Conservation (phyloP, 2,888 invertebrate genomes). For the Eutolmus rufibarbis region DNA sequence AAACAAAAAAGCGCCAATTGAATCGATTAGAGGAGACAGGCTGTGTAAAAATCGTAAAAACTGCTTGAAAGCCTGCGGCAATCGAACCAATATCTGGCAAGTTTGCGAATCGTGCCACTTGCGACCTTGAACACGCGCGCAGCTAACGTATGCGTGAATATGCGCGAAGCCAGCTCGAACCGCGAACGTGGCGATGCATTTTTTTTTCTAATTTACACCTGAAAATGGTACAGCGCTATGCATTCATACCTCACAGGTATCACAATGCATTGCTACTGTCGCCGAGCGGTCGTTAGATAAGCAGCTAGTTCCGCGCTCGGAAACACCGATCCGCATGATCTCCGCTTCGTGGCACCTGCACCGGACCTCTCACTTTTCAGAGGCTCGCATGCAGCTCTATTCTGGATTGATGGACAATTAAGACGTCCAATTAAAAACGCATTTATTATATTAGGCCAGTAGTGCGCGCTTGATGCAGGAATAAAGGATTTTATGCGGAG, state of each 20-base stretch:
- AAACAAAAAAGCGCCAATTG: conserved; percentile 21
- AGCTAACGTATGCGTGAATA: conserved; percentile 20
- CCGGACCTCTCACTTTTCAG: conserved; percentile 1
- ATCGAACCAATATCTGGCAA: neutral
- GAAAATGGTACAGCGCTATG: conserved; percentile 20
- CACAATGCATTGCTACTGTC: neutral
- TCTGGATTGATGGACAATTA: conserved; percentile 27
- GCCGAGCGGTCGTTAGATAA: conserved; percentile 3
- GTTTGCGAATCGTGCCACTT: conserved; percentile 39
- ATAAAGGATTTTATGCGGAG: neutral
- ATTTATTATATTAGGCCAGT: neutral
- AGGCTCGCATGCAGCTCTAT: neutral
- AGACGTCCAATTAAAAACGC: conserved; percentile 16
- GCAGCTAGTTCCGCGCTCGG: neutral
- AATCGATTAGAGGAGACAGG: conserved; percentile 21
- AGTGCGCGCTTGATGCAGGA: neutral
- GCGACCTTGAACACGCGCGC: conserved; percentile 44
- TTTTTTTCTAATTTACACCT: conserved; percentile 43
- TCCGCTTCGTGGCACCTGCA: neutral
- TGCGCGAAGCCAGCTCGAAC: neutral
- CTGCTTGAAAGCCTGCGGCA: neutral
- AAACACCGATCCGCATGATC: neutral
- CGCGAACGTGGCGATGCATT: conserved; percentile 28
- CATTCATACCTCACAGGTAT: conserved; percentile 14
- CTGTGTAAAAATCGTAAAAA: neutral